A percentile compares a stretch with the other conserved stretches of the same genome.
phyloP scores from a whole-genome alignment of 2,797 vertebrate species.

The Vireo griseus region DNA sequence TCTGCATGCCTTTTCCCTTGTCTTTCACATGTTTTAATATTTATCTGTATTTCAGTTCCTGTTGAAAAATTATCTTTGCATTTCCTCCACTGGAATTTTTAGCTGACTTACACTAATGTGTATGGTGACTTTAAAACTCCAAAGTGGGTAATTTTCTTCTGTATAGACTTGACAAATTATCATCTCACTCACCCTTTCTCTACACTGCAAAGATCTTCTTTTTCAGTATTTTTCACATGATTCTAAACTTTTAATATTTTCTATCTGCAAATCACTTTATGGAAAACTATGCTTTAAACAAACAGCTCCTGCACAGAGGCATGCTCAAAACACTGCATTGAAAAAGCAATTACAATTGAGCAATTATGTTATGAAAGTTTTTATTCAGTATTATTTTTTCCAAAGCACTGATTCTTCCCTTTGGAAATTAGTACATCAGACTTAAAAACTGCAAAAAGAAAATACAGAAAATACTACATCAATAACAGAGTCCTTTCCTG shows the following conservation, averaged over 20 bases:
- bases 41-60: background rate
- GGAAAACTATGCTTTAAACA: background rate
- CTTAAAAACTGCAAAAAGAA: background rate
- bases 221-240: background rate
- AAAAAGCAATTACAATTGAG: background rate
- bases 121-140: background rate
- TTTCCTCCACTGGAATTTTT: background rate
- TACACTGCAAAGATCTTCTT: background rate
- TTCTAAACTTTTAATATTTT: background rate
- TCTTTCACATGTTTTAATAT: background rate
- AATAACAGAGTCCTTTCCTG: background rate
- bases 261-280: background rate
- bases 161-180: background rate
- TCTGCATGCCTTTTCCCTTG: background rate
- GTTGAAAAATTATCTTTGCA: background rate
- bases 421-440: background rate
- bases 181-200: background rate
- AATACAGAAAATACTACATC: background rate
- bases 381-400: background rate
- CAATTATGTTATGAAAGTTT: background rate
- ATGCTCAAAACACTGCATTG: background rate
- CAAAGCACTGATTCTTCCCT: background rate
- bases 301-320: background rate
- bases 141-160: background rate
- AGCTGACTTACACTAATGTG: background rate